Evolutionary conservation across 2,888 invertebrate genomes (phyloP), one percentile per base, ranked within the genome.

Genomic region (Idaea dimidiata): DNA sequence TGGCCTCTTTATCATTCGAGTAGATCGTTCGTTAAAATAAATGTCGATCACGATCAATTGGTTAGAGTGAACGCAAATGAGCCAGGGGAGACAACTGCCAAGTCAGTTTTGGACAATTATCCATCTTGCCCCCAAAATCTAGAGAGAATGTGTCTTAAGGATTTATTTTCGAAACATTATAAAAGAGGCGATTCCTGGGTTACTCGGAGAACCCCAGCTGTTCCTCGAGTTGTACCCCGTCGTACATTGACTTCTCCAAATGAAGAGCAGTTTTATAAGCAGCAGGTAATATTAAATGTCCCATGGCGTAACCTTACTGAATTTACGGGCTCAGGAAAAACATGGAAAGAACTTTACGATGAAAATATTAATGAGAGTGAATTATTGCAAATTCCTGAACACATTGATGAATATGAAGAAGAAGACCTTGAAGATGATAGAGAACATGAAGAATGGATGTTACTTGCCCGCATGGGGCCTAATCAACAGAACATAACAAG

Each of bases 401-500:
- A 16, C 10, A 8, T 16, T 17, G 57, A 57, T 24, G 17, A 57
- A 17, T 18, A 18, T 18, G 57, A 18, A 3, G 57, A 57, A 57
- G 18, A 2, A 57, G 18, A 57, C 2, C 3, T 16, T 16, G 57
- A 17, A 8, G 24, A 57, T 16, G 18, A 14, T 17, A 14, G 18
- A 57, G 17, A 57, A 57, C 24, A 57, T 8, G 17, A 57, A 17
- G 57, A 57, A 16, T 57, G 57, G 57, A 57, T 57, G 57, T 17
- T 17, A 10, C 16, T 57, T 1, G 57, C 57, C 5, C n/a, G 55
- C 6, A 55, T 55, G 55, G 55, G 55, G n/a, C 55, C 55, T 14
- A 55, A 55, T 55, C 16, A 17, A 55, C 55, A 17, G 7, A 55
- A 55, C n/a, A 17, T 55, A 55, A n/a, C 55, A n/a, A 1, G n/a